phyloP scores from a whole-genome alignment of 1,140 invertebrate species.

The Piezodorus guildinii region DNA sequence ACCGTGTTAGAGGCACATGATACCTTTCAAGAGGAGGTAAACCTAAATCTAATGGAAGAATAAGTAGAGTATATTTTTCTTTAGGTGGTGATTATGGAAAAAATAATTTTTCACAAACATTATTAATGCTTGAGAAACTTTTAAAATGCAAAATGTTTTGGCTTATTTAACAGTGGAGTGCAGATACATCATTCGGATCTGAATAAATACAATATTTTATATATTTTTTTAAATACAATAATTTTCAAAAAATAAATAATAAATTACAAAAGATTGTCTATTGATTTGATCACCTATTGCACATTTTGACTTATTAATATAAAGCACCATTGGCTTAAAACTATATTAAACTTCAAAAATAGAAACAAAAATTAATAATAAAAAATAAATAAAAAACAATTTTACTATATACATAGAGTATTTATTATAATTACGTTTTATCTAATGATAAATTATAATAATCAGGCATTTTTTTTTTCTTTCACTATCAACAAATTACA shows the following conservation, averaged over 20 bases:
- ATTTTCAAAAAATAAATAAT: not conserved
- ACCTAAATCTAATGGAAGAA: too few species aligned
- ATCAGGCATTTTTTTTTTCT: not conserved
- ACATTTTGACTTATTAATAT: slow-evolving; percentile 5
- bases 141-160: not conserved
- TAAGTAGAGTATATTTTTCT: too few species aligned
- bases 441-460: not conserved
- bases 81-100: too few species aligned
- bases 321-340: slow-evolving; percentile 15
- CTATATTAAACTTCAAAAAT: not conserved
- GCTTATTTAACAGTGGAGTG: not conserved
- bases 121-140: too few species aligned
- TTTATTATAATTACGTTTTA: not conserved
- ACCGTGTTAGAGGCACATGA: not conserved
- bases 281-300: slow-evolving; percentile 4
- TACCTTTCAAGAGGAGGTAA: not conserved
- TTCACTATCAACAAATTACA: not conserved
- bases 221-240: not conserved
- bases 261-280: slow-evolving; percentile 9
- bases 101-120: too few species aligned
- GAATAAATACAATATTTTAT: not conserved
- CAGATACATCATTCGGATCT: not conserved
- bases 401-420: not conserved
- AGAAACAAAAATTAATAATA: too few species aligned
- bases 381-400: not conserved